phyloP scores from a whole-genome alignment of 2,888 invertebrate genomes.

The Pammene fasciana region DNA sequence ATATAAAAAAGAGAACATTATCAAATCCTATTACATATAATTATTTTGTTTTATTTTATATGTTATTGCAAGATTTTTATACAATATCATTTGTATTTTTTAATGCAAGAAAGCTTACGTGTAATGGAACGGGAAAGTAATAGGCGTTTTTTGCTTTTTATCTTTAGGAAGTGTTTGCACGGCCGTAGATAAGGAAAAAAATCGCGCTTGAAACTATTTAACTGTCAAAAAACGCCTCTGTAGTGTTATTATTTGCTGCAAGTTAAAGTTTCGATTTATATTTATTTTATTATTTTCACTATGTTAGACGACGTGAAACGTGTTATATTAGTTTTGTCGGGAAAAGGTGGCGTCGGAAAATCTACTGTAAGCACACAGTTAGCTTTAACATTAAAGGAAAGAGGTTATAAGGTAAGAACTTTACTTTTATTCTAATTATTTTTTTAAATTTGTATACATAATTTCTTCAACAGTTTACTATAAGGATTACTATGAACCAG shows the following conservation, averaged over 20 bases:
- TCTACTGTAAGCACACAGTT: constrained; percentile 97
- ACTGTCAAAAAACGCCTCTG: constrained; percentile 25
- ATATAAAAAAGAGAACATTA: background rate
- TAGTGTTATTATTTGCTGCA: constrained; percentile 13
- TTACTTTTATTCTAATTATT: constrained; percentile 1
- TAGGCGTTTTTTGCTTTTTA: background rate
- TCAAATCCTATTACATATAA: background rate
- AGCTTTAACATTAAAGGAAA: constrained; percentile 91
- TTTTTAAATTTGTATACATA: background rate
- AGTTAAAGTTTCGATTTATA: constrained; percentile 21
- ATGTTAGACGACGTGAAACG: constrained; percentile 93
- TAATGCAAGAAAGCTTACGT: background rate
- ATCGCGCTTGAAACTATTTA: background rate
- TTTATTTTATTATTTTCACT: constrained; percentile 37
- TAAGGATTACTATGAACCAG: background rate
- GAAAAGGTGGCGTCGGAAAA: constrained; percentile 99
- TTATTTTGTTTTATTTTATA: background rate
- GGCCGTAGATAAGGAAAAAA: background rate
- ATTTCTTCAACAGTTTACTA: background rate
- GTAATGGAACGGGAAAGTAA: background rate
- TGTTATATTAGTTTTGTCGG: constrained; percentile 96
- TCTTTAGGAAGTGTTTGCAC: background rate
- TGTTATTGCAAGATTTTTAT: background rate
- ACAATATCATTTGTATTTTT: too few relatives aligned
- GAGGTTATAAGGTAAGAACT: constrained; percentile 88